Base-by-base conservation (phyloP, 2,888 invertebrate genomes). In the Heliconius charithonia region DNA sequence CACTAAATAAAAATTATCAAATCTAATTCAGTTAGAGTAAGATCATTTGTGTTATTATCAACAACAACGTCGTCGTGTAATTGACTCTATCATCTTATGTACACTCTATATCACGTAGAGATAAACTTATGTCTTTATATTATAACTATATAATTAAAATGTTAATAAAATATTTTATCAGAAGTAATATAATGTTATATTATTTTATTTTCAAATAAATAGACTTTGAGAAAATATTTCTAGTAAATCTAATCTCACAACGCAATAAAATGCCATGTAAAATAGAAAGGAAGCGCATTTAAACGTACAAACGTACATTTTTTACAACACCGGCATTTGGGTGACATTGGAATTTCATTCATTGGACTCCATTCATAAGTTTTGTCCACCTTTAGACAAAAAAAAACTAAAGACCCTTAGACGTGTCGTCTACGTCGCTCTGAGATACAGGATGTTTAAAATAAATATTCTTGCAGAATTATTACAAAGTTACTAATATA, bases 261-360 rank as follows among this genome's bases (percentile, higher is more conserved):
- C 79, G 78, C 80, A 76, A 82, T 79, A 79, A 45, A 77, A 80
- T 72, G 77, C 69, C 76, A 75, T 74, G 62, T 78, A 84, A 86
- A 89, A 73, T 74, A 32, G 76, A 77, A 85, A 91, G 92, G 92
- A 91, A 91, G 91, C 91, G 85, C 85, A 86, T 89, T 88, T 85
- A 88, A 86, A 87, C 85, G 78, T 85, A 86, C 85, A 88, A n/a
- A 88, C 85, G 79, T 85, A 86, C 86, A 87, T 91, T 88, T 91
- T 87, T 87, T 80, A 81, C 84, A 82, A 84, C 83, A 87, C 6
- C 86, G 93, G 93, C 93, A 93, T 93, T 93, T 91, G 90, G 82
- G 82, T 78, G 81, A 86, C 85, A 76, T 82, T 85, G 91, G 93
- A 93, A 94, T 94, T 93, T 92, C 94, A 94, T 94, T 94, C 90